Percentiles rank a stretch among this genome's conserved stretches.
Evolutionary conservation across 2,888 invertebrate species (phyloP).

Genomic region (Camptogramma bilineatum): DNA sequence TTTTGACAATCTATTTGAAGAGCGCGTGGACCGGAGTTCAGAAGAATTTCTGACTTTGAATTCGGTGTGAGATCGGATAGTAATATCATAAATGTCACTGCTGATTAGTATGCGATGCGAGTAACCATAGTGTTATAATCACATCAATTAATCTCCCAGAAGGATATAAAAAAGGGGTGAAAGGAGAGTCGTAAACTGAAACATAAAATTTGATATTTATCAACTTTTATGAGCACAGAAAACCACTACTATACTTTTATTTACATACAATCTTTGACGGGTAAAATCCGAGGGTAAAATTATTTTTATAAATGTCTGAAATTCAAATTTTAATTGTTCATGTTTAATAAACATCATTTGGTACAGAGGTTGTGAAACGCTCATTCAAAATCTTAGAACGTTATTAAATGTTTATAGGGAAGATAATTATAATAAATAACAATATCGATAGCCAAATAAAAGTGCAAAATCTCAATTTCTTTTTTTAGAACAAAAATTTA

Average conservation of each 20-base stretch:
- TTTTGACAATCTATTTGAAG: not conserved
- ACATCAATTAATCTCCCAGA: constrained; percentile 32
- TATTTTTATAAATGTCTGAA: no score
- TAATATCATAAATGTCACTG: constrained; percentile 7
- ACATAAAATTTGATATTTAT: constrained; percentile 14
- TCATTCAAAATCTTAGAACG: no score
- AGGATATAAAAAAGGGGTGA: constrained; percentile 23
- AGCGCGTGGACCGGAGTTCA: not conserved
- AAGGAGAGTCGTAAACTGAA: constrained; percentile 15
- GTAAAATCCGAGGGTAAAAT: no score
- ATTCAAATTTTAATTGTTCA: no score
- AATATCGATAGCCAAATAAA: no score
- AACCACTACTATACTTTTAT: not conserved
- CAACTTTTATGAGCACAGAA: constrained; percentile 1
- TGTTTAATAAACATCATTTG: no score
- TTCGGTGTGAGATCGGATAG: constrained; percentile 4
- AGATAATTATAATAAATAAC: no score
- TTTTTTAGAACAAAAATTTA: no score
- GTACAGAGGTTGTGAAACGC: no score
- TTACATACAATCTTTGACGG: no score
- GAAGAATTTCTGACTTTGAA: not conserved
- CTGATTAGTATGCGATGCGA: constrained; percentile 32
- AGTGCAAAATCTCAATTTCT: no score
- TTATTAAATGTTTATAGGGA: no score
- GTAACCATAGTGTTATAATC: constrained; percentile 37